phyloP scores from a whole-genome alignment of 1,140 invertebrate genomes.

The Asobara japonica region DNA sequence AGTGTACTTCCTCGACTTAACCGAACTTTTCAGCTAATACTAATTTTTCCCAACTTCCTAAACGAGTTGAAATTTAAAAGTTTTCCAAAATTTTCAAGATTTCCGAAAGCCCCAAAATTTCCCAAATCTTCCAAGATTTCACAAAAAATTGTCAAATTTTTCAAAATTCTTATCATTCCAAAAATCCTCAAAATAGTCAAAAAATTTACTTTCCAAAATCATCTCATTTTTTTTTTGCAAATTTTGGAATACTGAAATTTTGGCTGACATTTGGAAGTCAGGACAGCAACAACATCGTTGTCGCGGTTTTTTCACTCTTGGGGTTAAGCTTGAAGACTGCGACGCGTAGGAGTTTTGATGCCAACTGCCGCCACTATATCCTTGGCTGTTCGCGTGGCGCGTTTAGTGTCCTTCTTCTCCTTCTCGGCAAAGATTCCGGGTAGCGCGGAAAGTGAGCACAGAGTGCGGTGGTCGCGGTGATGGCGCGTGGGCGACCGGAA shows the following conservation, averaged over 20 bases:
- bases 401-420: background rate
- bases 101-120: background rate
- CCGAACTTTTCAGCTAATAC: too few species aligned
- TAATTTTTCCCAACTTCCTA: too few species aligned
- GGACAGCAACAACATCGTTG: too few species aligned
- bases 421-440: slow-evolving; percentile 33
- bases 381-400: slow-evolving; percentile 6
- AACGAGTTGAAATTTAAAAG: too few species aligned
- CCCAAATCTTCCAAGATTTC: background rate
- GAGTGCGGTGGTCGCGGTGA: slow-evolving; percentile 44
- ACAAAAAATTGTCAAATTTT: background rate
- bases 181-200: too few species aligned
- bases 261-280: too few species aligned
- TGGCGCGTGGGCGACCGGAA: slow-evolving; percentile 59
- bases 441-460: slow-evolving; percentile 46
- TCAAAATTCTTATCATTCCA: background rate
- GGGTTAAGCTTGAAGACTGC: background rate
- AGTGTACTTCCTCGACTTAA: too few species aligned
- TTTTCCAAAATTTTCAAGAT: background rate
- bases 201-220: too few species aligned
- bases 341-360: background rate
- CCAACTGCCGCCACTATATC: background rate
- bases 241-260: too few species aligned
- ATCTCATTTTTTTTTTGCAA: too few species aligned
- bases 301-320: too few species aligned